Percentiles rank a stretch among this genome's conserved stretches.
These are phyloP conservation scores for Brachyptera putata DNA, from an alignment of 2,888 invertebrate species.

Conservation along the genomic window DNA sequence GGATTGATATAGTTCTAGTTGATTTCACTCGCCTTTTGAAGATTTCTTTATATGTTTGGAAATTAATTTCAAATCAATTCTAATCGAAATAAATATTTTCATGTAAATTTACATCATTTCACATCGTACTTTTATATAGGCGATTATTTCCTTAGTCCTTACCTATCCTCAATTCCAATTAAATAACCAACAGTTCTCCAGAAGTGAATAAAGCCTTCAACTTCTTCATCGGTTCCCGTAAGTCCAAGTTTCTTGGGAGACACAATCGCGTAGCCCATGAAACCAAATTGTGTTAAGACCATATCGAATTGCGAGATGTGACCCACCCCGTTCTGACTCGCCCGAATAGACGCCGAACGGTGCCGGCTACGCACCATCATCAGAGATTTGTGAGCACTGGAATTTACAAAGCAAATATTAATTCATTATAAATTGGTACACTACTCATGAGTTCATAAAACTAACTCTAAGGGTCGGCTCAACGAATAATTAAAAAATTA, in stretches of 20 bases:
- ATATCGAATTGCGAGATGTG: conserved; percentile 77
- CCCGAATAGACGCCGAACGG: conserved; percentile 55
- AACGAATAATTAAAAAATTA: no score
- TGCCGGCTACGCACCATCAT: conserved; percentile 63
- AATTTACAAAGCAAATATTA: neutral
- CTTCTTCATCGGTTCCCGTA: conserved; percentile 55
- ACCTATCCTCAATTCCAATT: conserved; percentile 79
- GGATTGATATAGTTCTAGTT: no score
- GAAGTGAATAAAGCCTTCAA: conserved; percentile 73
- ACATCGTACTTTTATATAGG: no score
- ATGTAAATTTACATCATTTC: no score
- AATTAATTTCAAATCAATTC: no score
- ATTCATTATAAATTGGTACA: neutral
- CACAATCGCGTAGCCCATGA: conserved; percentile 69
- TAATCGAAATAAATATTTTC: no score
- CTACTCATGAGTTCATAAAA: no score
- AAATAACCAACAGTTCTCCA: conserved; percentile 80
- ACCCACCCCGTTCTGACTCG: conserved; percentile 48
- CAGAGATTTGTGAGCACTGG: conserved; percentile 55
- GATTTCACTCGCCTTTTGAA: no score
- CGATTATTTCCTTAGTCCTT: conserved; percentile 35
- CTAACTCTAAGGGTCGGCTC: no score
- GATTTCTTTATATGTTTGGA: no score
- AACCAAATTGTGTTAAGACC: conserved; percentile 82
- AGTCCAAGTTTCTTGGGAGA: conserved; percentile 63